These are phyloP conservation scores for Ariopsis seemanni DNA, from an alignment of 2,113 vertebrate genomes.

Conservation along the genomic window DNA sequence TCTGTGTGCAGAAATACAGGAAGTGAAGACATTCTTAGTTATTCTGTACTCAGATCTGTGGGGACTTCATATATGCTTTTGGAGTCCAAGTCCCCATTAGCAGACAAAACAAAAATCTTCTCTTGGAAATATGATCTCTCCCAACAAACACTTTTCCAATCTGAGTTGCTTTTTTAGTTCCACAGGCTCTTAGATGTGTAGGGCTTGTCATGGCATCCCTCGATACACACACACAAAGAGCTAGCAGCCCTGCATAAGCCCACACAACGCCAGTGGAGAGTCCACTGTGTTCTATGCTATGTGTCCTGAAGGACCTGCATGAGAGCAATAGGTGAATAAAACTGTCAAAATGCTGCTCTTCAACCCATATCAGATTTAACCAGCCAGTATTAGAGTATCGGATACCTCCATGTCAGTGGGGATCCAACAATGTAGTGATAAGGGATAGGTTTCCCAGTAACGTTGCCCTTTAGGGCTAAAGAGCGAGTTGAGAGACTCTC, in stretches of 20 bases:
- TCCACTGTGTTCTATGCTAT: constrained; percentile 20
- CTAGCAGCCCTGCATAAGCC: not conserved
- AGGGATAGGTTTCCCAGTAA: no score
- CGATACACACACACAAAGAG: not conserved
- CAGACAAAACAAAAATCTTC: constrained; percentile 42
- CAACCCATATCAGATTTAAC: constrained; percentile 4
- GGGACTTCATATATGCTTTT: constrained; percentile 21
- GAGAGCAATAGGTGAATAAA: constrained; percentile 19
- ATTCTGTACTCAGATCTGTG: not conserved
- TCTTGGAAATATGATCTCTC: constrained; percentile 24
- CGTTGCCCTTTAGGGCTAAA: no score
- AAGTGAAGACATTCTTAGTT: not conserved
- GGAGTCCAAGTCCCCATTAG: constrained; percentile 40
- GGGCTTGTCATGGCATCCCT: not conserved
- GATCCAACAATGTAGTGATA: not conserved
- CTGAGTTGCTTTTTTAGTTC: constrained; percentile 19
- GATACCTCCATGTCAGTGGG: not conserved
- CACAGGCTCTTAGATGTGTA: constrained; percentile 11
- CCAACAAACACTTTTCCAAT: constrained; percentile 8
- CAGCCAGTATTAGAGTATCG: not conserved
- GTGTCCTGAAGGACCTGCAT: constrained; percentile 36
- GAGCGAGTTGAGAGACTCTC: no score
- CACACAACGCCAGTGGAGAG: not conserved
- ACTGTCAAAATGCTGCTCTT: constrained; percentile 32
- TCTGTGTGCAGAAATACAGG: constrained; percentile 16